A percentile compares a stretch with the other conserved stretches of the same genome.
Conservation (phyloP, 2,888 invertebrate genomes). For the Alloplasta piceator region DNA sequence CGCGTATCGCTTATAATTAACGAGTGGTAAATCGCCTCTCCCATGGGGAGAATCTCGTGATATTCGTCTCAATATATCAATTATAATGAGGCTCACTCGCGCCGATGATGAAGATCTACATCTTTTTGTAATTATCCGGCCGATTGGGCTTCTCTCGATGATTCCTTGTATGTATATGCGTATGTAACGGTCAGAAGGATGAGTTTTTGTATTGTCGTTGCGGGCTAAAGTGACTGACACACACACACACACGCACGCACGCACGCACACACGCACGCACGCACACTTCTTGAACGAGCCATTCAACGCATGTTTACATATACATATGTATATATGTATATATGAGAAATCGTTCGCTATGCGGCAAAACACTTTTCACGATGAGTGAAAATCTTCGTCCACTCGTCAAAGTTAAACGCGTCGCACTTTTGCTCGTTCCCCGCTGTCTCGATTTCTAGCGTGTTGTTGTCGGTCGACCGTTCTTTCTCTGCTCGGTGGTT, state of each 20-base stretch:
- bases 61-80: too few species aligned
- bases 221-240: slow-evolving; percentile 56
- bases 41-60: background rate
- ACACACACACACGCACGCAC: slow-evolving; percentile 49
- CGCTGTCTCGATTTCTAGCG: slow-evolving; percentile 73
- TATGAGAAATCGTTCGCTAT: slow-evolving; percentile 10
- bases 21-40: slow-evolving; percentile 7
- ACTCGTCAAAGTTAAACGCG: slow-evolving; percentile 75
- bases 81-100: too few species aligned
- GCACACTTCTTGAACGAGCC: background rate
- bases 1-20: slow-evolving; percentile 28
- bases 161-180: slow-evolving; percentile 48
- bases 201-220: slow-evolving; percentile 66
- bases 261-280: slow-evolving; percentile 31
- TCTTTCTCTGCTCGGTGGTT: slow-evolving; percentile 76
- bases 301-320: background rate
- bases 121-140: too few species aligned
- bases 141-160: too few species aligned
- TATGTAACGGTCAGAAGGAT: slow-evolving; percentile 40
- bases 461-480: slow-evolving; percentile 71
- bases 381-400: background rate
- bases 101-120: too few species aligned
- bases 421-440: slow-evolving; percentile 81
- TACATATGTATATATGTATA: background rate
- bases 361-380: slow-evolving; percentile 1